Evolutionary conservation across 2,113 vertebrate species (phyloP).

Genomic region (Nematolebias whitei): DNA sequence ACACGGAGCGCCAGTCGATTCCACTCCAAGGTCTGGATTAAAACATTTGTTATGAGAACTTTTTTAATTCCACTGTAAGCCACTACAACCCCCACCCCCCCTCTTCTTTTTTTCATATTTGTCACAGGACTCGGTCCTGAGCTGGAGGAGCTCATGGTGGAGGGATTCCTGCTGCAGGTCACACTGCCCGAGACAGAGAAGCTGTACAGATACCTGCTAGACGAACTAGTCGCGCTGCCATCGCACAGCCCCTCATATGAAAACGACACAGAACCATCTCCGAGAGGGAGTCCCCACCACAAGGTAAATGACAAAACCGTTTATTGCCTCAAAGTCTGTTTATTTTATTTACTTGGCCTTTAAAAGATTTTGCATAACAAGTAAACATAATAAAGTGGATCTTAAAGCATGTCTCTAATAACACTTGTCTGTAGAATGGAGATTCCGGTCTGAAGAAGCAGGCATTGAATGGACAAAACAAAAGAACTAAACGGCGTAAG

Average conservation of each 20-base stretch:
- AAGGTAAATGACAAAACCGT: slow-evolving; percentile 43
- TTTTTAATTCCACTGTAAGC: neutral
- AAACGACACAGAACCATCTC: slow-evolving; percentile 56
- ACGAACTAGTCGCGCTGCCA: slow-evolving; percentile 75
- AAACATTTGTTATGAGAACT: neutral
- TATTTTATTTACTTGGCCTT: neutral
- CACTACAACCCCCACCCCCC: neutral
- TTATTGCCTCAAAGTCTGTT: neutral
- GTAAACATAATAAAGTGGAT: neutral
- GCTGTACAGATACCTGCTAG: slow-evolving; percentile 88
- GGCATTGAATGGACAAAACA: slow-evolving; percentile 76
- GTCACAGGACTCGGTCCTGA: slow-evolving; percentile 83
- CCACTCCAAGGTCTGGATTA: slow-evolving; percentile 85
- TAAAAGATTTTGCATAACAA: too few relatives aligned
- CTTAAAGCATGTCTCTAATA: neutral
- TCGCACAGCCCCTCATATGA: slow-evolving; percentile 61
- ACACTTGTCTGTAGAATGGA: slow-evolving; percentile 73
- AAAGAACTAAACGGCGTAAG: slow-evolving; percentile 88
- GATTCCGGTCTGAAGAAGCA: slow-evolving; percentile 83
- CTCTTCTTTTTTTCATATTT: slow-evolving; percentile 3
- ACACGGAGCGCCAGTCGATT: slow-evolving; percentile 85
- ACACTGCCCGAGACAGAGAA: slow-evolving; percentile 94
- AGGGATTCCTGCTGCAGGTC: slow-evolving; percentile 95
- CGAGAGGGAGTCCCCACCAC: slow-evolving; percentile 39
- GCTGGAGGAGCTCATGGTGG: slow-evolving; percentile 93